Conservation (phyloP, 2,113 vertebrate genomes). For the Clarias batrachus region DNA sequence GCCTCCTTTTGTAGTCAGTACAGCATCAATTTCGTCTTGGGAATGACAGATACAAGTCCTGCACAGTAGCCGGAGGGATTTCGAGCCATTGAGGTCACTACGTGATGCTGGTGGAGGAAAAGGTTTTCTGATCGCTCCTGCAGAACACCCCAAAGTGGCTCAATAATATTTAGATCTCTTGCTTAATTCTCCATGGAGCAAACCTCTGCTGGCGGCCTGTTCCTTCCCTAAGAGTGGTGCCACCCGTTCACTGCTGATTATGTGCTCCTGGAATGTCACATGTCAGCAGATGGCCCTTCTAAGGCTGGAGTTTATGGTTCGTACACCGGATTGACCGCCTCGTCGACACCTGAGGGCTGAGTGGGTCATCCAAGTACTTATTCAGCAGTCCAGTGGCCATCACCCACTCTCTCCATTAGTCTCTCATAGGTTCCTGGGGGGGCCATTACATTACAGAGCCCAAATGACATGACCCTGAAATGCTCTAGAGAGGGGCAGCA, state of each 20-base stretch:
- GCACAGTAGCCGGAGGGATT: too few species aligned
- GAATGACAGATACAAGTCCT: too few species aligned
- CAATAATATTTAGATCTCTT: too few species aligned
- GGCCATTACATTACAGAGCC: background rate
- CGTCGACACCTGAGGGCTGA: background rate
- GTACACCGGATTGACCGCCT: background rate
- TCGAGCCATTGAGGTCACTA: too few species aligned
- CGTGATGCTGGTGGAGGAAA: too few species aligned
- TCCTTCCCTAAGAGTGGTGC: background rate
- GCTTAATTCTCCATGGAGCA: background rate
- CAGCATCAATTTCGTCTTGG: too few species aligned
- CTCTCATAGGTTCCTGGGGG: background rate
- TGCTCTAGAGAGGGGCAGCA: background rate
- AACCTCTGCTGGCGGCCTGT: background rate
- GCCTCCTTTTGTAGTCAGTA: too few species aligned
- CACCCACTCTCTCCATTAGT: background rate
- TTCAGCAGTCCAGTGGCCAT: background rate
- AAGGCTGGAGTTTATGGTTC: background rate
- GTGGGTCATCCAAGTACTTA: background rate
- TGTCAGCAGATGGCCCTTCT: background rate
- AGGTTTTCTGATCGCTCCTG: too few species aligned
- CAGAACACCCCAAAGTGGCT: too few species aligned
- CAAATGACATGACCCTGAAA: background rate
- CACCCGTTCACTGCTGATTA: background rate
- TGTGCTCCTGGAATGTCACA: background rate